phyloP scores from a whole-genome alignment of 2,113 vertebrate genomes.

The Desmodus rotundus region DNA sequence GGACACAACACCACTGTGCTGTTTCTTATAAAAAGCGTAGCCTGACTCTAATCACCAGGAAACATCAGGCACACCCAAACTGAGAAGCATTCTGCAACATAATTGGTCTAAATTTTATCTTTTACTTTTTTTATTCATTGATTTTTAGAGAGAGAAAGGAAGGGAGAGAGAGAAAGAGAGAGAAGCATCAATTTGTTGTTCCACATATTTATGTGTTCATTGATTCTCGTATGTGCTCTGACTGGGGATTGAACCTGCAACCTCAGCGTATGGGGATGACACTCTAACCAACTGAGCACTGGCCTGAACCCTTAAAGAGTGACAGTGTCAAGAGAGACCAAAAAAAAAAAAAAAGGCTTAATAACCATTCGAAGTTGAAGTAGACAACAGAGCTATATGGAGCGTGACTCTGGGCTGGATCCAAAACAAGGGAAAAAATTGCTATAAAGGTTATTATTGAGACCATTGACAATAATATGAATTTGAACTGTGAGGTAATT shows the following conservation, averaged over 20 bases:
- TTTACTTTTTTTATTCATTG: no score
- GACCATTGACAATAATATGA: background rate
- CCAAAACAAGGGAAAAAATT: background rate
- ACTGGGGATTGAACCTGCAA: no score
- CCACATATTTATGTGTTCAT: no score
- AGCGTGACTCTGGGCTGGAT: background rate
- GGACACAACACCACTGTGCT: background rate
- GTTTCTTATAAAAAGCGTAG: background rate
- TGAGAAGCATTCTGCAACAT: constrained; percentile 12
- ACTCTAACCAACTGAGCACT: background rate
- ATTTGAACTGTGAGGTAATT: background rate
- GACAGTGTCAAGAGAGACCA: background rate
- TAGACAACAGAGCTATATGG: background rate
- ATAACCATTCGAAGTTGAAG: background rate
- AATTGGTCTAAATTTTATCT: background rate
- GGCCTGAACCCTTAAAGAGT: constrained; percentile 4
- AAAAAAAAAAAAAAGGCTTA: background rate
- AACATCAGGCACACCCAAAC: background rate
- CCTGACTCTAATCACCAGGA: background rate
- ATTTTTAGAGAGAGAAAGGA: no score
- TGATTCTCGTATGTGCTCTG: no score
- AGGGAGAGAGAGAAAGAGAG: no score
- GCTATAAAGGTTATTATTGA: background rate
- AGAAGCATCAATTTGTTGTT: no score
- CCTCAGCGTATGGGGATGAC: no score